Base-by-base conservation (phyloP, 2,888 invertebrate species). In the Eurytoma californica region DNA sequence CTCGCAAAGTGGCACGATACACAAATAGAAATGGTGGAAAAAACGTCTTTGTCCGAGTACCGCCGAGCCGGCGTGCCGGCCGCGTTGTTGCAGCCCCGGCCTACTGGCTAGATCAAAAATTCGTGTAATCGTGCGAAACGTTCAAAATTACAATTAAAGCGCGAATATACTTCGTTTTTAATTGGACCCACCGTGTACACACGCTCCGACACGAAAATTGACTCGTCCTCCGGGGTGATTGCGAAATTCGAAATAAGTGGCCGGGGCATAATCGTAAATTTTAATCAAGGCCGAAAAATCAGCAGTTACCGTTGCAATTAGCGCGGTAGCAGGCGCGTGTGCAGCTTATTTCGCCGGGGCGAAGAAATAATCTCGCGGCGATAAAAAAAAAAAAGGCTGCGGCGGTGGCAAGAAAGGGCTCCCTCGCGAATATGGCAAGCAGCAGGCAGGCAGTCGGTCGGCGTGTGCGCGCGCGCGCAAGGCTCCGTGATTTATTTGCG, bases 401-500 rank as follows among this genome's bases (percentile, higher is more conserved):
- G 66, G 51, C 55, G 47, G 63, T 20, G 65, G 65, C 70, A 28
- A 67, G 51, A 60, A 79, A 74, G 55, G 70, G 73, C 66, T 79
- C 74, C 80, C 66, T 67, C 51, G 76, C 67, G 76, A 68, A 70
- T 76, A 70, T 65, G 39, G 55, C 24, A 51, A n/a, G 18, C 14
- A 2, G 18, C n/a, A 14, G 14, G 13, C 12, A 53, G 53, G 20
- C 57, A 70, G 65, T 7, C 28, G n/a, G 72, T 16, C 30, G 58
- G 58, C 57, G 30, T 9, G 53, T 58, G 28, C 55, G 65, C 75
- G 70, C 72, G 73, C 80, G 77, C 72, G 73, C 80, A 74, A 82
- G 79, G 73, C 72, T 77, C 61, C 69, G 77, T 85, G 87, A 88
- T 87, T 87, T 86, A 87, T 87, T 84, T 83, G 85, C 86, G 83